These are phyloP conservation scores for Cremastinae sp. DNA, from an alignment of 2,888 invertebrate species.

Conservation along the genomic window DNA sequence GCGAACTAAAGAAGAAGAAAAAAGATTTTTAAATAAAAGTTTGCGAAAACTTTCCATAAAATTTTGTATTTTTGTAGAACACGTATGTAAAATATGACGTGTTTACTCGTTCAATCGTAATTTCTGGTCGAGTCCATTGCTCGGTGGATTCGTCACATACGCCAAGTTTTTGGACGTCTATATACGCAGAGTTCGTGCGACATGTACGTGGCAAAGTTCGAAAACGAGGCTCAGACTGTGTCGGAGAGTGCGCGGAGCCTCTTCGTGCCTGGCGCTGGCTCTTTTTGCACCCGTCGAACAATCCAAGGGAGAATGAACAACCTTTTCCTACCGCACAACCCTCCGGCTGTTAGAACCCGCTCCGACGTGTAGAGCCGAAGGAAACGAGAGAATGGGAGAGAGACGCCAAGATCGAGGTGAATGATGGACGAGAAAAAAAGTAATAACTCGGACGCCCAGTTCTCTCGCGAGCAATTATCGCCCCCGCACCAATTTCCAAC, in stretches of 20 bases:
- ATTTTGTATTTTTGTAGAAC: no score
- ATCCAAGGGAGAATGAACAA: conserved; percentile 72
- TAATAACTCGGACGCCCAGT: conserved; percentile 62
- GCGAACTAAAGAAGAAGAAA: no score
- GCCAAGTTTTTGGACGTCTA: conserved; percentile 34
- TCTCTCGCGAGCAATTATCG: conserved; percentile 64
- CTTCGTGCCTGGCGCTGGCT: conserved; percentile 75
- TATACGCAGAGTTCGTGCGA: conserved; percentile 47
- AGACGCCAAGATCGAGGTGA: conserved; percentile 67
- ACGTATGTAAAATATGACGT: no score
- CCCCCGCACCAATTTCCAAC: conserved; percentile 57
- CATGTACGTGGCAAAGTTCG: conserved; percentile 26
- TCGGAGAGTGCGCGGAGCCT: conserved; percentile 64
- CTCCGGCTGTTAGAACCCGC: conserved; percentile 30
- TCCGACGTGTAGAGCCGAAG: conserved; percentile 24
- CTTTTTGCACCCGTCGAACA: conserved; percentile 68
- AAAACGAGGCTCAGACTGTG: conserved; percentile 39
- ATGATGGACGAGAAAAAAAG: conserved; percentile 73
- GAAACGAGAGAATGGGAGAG: conserved; percentile 50
- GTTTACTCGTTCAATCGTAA: not conserved
- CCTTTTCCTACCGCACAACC: conserved; percentile 55
- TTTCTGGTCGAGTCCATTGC: conserved; percentile 25
- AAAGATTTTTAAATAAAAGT: no score
- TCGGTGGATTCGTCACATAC: conserved; percentile 35
- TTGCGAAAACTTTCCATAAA: no score